Evolutionary conservation across 2,888 invertebrate genomes (phyloP), one percentile per base, ranked within the genome.

Genomic region (Panzeria rudis): DNA sequence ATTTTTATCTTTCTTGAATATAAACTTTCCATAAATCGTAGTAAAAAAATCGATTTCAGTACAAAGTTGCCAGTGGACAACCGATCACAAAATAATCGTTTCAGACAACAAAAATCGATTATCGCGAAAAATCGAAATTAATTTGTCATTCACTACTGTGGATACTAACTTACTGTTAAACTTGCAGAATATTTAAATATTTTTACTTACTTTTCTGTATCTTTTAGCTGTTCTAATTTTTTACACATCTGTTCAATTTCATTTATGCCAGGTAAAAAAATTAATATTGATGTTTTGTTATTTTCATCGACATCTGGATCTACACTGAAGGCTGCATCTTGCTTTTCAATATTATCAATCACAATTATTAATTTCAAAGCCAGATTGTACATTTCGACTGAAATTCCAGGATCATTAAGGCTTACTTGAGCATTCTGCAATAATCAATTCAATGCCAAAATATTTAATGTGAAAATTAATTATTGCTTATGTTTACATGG

Each of bases 191-290:
- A 5, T n/a, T 44, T 50, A 50, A 17, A 50, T 50, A 20, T 50
- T 54, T 54, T 11, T 68, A 84, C 87, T 47, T 78, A 88, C 87
- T 86, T 84, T 11, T 87, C 82, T 3, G 86, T 78, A 68, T 86
- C 83, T 59, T 88, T 86, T 0, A 89, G 54, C 23, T 87, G 86
- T 20, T 89, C 88, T 0, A 94, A 87, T 11, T 91, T 87, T 56
- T 91, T 93, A 89, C 94, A 94, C 89, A 96, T 93, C 73, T 95
- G 95, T 90, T 97, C 96, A 82, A 98, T 98, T 93, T 98, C 98
- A 88, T 94, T 93, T 72, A 97, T 95, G 61, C 98, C 98, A 0
- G 98, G 98, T 86, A 99, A 92, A 92, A 99, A 99, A 73, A 98
- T 95, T 0, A 99, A 93, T 25, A 98, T 96, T 4, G 97, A 96